phyloP scores from a whole-genome alignment of 2,797 vertebrate genomes.

The Pseudomugil tenellus region DNA sequence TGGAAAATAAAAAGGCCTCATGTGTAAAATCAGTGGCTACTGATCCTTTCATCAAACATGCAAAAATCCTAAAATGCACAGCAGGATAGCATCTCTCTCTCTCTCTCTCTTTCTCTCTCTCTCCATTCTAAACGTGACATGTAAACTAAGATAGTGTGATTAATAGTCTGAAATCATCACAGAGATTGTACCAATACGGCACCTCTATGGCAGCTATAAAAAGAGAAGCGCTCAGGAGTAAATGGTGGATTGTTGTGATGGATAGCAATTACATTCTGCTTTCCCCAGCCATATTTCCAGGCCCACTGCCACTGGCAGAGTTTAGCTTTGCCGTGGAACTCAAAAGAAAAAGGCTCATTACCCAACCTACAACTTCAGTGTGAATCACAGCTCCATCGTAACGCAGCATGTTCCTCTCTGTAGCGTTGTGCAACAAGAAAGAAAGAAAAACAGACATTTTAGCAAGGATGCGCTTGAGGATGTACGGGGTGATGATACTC shows the following conservation, averaged over 20 bases:
- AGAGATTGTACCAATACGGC: constrained; percentile 11
- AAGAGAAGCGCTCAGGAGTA: constrained; percentile 32
- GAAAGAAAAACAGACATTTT: background rate
- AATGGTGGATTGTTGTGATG: constrained; percentile 43
- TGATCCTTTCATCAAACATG: background rate
- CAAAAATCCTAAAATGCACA: constrained; percentile 5
- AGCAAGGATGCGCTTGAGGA: background rate
- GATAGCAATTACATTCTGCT: constrained; percentile 43
- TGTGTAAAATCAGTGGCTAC: background rate
- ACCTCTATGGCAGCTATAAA: constrained; percentile 27
- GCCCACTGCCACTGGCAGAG: constrained; percentile 36
- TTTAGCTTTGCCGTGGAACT: constrained; percentile 37
- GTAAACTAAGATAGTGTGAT: constrained; percentile 11
- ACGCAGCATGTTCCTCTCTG: background rate
- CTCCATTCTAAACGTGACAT: constrained; percentile 2
- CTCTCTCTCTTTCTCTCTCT: background rate
- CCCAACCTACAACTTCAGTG: constrained; percentile 12
- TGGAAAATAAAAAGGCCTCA: background rate
- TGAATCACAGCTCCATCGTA: background rate
- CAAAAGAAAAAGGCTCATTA: constrained; percentile 37
- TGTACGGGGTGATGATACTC: background rate
- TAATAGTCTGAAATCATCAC: constrained; percentile 25
- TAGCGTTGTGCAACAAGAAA: background rate
- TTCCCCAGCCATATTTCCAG: constrained; percentile 41
- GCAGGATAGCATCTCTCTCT: constrained; percentile 1